Evolutionary conservation across 2,113 vertebrate genomes (phyloP).

Genomic region (Microtus montanus): DNA sequence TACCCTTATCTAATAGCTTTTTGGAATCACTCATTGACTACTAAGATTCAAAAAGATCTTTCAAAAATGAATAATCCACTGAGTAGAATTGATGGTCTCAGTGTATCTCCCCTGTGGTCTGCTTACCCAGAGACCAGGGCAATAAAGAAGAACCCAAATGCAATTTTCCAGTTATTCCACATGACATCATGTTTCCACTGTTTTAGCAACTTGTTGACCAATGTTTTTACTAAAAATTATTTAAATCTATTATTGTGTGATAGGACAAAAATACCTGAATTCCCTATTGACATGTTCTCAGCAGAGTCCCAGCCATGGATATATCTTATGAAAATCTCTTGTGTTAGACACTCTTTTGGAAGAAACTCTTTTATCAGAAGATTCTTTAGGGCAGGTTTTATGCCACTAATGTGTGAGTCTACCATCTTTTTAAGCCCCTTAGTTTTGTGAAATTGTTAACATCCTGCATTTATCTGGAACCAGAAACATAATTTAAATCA

Average conservation of each 20-base stretch:
- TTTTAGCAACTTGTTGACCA: neutral
- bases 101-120: neutral
- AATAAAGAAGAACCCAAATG: accelerated
- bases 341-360: neutral
- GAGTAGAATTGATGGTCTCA: neutral
- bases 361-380: neutral
- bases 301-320: neutral
- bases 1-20: neutral
- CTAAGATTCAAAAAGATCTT: neutral
- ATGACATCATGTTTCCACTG: neutral
- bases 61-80: neutral
- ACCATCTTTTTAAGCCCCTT: neutral
- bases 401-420: neutral
- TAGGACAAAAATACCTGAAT: neutral
- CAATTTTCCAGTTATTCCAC: neutral
- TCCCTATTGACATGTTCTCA: neutral
- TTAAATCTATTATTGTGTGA: neutral
- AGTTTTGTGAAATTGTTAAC: neutral
- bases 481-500: neutral
- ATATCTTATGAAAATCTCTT: neutral
- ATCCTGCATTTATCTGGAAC: neutral
- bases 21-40: constrained; percentile 17
- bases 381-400: neutral
- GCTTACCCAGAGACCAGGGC: too few species aligned
- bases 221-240: neutral